A percentile compares a stretch with the other conserved stretches of the same genome.
Evolutionary conservation across 2,888 invertebrate species (phyloP).

Genomic region (Apamea monoglypha): DNA sequence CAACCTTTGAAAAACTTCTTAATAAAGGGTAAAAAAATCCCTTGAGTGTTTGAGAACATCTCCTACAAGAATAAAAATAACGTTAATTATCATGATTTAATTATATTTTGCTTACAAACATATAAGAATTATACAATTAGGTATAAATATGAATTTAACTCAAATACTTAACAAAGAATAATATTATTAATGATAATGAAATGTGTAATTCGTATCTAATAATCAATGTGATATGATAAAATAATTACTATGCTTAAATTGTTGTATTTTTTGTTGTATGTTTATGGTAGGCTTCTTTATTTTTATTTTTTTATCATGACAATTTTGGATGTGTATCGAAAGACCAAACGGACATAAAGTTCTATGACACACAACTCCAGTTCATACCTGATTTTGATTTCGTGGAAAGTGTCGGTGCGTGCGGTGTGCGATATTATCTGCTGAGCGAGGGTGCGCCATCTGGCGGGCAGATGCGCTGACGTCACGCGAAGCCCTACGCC

Average conservation of each 20-base stretch:
- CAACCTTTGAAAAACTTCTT: neutral
- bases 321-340: neutral
- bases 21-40: neutral
- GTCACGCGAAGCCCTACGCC: slow-evolving; percentile 85
- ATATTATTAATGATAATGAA: too few relatives aligned
- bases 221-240: too few relatives aligned
- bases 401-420: slow-evolving; percentile 71
- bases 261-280: too few relatives aligned
- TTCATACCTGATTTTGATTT: slow-evolving; percentile 72
- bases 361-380: slow-evolving; percentile 10
- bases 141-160: too few relatives aligned
- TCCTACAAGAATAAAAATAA: neutral
- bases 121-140: too few relatives aligned
- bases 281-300: too few relatives aligned
- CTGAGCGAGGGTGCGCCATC: slow-evolving; percentile 85
- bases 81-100: neutral
- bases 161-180: too few relatives aligned
- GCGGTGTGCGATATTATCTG: slow-evolving; percentile 87
- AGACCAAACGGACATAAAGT: neutral
- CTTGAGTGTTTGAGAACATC: neutral
- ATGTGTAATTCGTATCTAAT: too few relatives aligned
- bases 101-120: too few relatives aligned
- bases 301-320: neutral
- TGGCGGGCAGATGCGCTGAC: slow-evolving; percentile 89
- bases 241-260: too few relatives aligned